Evolutionary conservation across 2,113 vertebrate genomes (phyloP).

Genomic region (Corythaixoides concolor): DNA sequence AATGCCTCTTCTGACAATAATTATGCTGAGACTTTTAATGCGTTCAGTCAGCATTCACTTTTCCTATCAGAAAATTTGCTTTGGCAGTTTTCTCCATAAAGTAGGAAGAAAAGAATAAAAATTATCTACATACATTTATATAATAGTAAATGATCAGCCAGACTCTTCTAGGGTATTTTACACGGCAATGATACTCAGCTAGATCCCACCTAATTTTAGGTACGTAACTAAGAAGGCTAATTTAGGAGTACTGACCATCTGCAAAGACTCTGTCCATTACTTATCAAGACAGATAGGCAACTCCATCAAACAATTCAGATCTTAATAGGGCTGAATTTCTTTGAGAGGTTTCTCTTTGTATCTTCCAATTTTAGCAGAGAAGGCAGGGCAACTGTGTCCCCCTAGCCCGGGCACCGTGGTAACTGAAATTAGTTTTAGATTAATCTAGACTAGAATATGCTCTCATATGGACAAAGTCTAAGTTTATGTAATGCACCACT

Average conservation of each 20-base stretch:
- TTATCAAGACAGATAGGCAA: background rate
- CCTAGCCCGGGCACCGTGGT: rapidly evolving
- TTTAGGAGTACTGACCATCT: background rate
- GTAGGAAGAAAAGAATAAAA: background rate
- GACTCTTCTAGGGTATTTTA: background rate
- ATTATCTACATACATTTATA: background rate
- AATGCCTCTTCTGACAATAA: background rate
- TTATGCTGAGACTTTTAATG: background rate
- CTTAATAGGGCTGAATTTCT: background rate
- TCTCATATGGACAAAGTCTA: background rate
- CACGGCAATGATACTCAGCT: background rate
- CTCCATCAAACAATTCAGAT: background rate
- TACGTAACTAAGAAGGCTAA: background rate
- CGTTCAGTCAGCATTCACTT: background rate
- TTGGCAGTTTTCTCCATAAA: background rate
- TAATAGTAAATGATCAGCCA: background rate
- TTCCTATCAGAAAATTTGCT: background rate
- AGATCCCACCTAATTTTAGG: background rate
- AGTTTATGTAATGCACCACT: background rate
- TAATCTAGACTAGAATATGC: background rate
- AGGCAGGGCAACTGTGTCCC: background rate
- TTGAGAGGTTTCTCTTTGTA: background rate
- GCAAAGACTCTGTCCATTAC: background rate
- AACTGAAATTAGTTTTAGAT: background rate
- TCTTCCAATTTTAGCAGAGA: background rate